Evolutionary conservation across 2,888 invertebrate species (phyloP), one percentile per base, ranked within the genome.

Genomic region (Heliconius aoede): DNA sequence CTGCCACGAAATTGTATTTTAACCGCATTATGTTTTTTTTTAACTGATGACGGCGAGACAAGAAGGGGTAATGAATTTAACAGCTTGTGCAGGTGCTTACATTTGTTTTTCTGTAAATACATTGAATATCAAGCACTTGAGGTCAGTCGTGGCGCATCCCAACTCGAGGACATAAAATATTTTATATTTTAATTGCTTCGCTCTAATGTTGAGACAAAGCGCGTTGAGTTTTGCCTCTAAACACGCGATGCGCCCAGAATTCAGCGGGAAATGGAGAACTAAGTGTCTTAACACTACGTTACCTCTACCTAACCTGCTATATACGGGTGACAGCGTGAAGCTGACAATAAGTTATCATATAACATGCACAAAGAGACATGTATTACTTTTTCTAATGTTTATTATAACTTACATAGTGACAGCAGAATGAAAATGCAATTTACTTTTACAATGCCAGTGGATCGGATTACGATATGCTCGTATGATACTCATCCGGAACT

Each of bases 401-500:
- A 26, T 62, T 62, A 71, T 64, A 60, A 18, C 46, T 28, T 26
- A 32, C 65, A 11, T 68, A 74, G 81, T 83, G 80, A 81, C 79
- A 83, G 80, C 80, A 81, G 82, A 77, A 84, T 83, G 83, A 84
- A 85, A 83, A 84, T 81, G 83, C 84, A 82, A 86, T 88, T 87
- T 83, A 84, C 83, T 85, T 86, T 83, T 85, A 86, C 83, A 83
- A 86, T 88, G 83, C 84, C 88, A 90, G 85, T 90, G 88, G 89
- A 91, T 90, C 89, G 86, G 82, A 89, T 89, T 89, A 86, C 84
- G 82, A 84, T 84, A 83, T 76, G 72, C 58, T 72, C 72, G 72
- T 60, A 85, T 85, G 83, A 84, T 83, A 85, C 85, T 86, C 86
- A 86, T 89, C 87, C 89, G 92, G 90, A 91, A 91, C 89, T 91